Conservation (phyloP, 2,113 vertebrate species). For the Lethenteron reissneri region DNA sequence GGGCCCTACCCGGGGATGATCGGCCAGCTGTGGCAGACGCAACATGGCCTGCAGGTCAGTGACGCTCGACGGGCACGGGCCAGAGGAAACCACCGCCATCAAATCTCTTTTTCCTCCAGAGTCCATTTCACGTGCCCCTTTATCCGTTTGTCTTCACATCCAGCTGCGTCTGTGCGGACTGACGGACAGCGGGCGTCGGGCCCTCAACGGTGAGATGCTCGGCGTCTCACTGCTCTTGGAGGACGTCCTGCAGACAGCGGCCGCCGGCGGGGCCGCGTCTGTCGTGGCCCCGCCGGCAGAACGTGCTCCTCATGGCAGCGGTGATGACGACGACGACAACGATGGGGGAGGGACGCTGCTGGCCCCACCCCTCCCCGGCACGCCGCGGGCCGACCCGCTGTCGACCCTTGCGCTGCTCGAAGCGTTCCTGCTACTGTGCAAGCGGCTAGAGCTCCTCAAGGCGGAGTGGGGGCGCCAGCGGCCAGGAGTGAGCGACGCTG, state of each 20-base stretch:
- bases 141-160: constrained; percentile 7
- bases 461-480: constrained; percentile 24
- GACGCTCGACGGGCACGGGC: no score
- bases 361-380: no score
- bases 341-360: no score
- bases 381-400: constrained; percentile 8
- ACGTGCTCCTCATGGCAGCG: no score
- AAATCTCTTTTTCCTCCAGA: no score
- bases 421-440: constrained; percentile 32
- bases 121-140: background rate
- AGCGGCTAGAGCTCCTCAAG: constrained; percentile 33
- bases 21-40: constrained; percentile 23
- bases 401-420: constrained; percentile 16
- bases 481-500: constrained; percentile 16
- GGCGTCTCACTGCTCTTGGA: constrained; percentile 25
- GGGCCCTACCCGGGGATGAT: constrained; percentile 23
- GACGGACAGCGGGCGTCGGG: constrained; percentile 17
- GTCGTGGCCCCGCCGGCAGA: no score
- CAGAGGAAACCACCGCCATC: no score
- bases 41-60: constrained; percentile 31
- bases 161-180: constrained; percentile 31
- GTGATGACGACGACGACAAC: no score
- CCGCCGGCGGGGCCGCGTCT: no score
- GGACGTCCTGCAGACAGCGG: constrained; percentile 19
- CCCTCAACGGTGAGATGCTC: constrained; percentile 24